Evolutionary conservation across 2,888 invertebrate species (phyloP).

Genomic region (Pycnomerus fuliginosus): DNA sequence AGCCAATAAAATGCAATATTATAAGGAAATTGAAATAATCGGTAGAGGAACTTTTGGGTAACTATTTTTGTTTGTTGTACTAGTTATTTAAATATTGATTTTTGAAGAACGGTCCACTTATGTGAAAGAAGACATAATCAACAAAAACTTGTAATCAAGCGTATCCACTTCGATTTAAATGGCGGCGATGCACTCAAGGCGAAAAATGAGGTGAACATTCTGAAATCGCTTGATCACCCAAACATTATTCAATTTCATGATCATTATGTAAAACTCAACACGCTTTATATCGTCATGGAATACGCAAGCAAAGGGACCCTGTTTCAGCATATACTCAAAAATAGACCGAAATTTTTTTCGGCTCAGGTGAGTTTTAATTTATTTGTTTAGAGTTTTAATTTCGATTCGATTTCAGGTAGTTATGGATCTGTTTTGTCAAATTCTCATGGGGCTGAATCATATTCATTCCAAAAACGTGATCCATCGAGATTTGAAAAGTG

Average conservation of each 20-base stretch:
- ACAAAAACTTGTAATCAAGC: constrained; percentile 67
- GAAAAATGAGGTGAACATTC: constrained; percentile 69
- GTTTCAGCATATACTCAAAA: constrained; percentile 65
- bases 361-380: too few relatives aligned
- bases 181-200: constrained; percentile 60
- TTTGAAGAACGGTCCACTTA: constrained; percentile 59
- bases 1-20: too few relatives aligned
- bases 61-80: too few relatives aligned
- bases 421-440: constrained; percentile 69
- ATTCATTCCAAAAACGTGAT: constrained; percentile 77
- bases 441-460: constrained; percentile 75
- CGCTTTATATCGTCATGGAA: constrained; percentile 80
- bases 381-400: too few relatives aligned
- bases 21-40: too few relatives aligned
- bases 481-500: constrained; percentile 82
- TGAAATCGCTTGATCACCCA: constrained; percentile 70
- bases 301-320: constrained; percentile 78
- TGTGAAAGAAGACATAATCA: constrained; percentile 59
- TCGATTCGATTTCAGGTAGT: constrained; percentile 70
- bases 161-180: constrained; percentile 66
- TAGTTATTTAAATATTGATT: too few relatives aligned
- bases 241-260: constrained; percentile 74
- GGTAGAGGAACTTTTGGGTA: too few relatives aligned
- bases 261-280: constrained; percentile 63
- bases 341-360: constrained; percentile 53